These are phyloP conservation scores for Notospermus geniculatus DNA, from an alignment of 1,140 invertebrate genomes.

Conservation along the genomic window DNA sequence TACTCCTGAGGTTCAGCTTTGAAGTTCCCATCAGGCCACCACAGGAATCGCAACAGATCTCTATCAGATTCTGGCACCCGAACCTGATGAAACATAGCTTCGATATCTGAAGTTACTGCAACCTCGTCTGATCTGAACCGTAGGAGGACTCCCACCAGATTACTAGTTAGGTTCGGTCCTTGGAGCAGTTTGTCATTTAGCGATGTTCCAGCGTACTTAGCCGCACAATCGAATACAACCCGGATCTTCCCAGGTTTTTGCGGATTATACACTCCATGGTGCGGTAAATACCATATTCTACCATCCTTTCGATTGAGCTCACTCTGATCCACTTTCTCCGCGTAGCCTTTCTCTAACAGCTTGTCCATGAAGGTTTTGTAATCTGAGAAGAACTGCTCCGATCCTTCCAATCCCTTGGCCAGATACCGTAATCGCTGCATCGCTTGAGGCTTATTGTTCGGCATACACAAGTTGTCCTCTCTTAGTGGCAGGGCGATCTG, in stretches of 20 bases:
- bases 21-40: no score
- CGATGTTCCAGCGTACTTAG: constrained; percentile 26
- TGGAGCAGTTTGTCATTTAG: constrained; percentile 31
- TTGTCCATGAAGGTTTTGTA: background rate
- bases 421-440: background rate
- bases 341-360: constrained; percentile 1
- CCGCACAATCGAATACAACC: constrained; percentile 29
- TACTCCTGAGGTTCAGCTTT: constrained; percentile 14
- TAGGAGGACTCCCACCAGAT: constrained; percentile 28
- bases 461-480: background rate
- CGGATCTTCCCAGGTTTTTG: constrained; percentile 25
- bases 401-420: background rate
- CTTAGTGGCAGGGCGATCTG: background rate
- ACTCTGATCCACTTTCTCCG: background rate
- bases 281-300: constrained; percentile 25
- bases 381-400: background rate
- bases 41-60: constrained; percentile 18
- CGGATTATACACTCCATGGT: constrained; percentile 23
- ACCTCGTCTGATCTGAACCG: constrained; percentile 27
- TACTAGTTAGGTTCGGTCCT: constrained; percentile 50
- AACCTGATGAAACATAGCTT: constrained; percentile 28
- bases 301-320: background rate
- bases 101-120: constrained; percentile 29
- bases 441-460: background rate
- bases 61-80: constrained; percentile 17